A percentile compares a stretch with the other conserved stretches of the same genome.
Evolutionary conservation across 2,797 vertebrate genomes (phyloP).

Genomic region (Fistularia commersonii): DNA sequence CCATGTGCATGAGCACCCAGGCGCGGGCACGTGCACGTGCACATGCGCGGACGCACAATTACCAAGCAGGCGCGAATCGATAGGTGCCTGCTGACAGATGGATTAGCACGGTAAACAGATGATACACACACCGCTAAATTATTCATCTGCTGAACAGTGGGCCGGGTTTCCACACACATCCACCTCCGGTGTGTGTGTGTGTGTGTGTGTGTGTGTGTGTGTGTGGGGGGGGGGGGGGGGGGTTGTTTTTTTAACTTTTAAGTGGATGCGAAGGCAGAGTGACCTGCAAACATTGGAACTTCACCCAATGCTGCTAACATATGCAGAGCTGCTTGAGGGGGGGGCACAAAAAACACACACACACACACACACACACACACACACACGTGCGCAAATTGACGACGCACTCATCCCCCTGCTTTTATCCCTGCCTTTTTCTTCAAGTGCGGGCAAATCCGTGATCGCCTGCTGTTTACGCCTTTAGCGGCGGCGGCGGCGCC

Average conservation of each 20-base stretch:
- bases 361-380: too few relatives aligned
- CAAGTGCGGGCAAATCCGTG: slow-evolving; percentile 66
- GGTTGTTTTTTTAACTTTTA: neutral
- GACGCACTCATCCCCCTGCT: slow-evolving; percentile 53
- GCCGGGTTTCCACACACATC: slow-evolving; percentile 67
- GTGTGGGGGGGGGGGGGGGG: slow-evolving; percentile 8
- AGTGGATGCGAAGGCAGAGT: neutral
- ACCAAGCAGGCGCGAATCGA: slow-evolving; percentile 82
- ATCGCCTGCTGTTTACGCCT: slow-evolving; percentile 61
- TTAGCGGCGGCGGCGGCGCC: slow-evolving; percentile 44
- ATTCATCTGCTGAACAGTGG: slow-evolving; percentile 79
- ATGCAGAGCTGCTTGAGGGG: too few relatives aligned
- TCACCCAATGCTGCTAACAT: slow-evolving; percentile 57
- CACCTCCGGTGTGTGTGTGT: slow-evolving; percentile 26
- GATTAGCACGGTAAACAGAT: slow-evolving; percentile 87
- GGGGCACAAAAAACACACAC: too few relatives aligned
- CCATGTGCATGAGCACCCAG: slow-evolving; percentile 7
- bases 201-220: too few relatives aligned
- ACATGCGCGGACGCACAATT: slow-evolving; percentile 77
- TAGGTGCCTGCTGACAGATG: slow-evolving; percentile 84
- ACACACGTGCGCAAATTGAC: slow-evolving; percentile 33
- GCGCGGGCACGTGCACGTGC: too few relatives aligned
- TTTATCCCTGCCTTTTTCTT: slow-evolving; percentile 50
- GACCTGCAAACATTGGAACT: too few relatives aligned
- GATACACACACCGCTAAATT: slow-evolving; percentile 85